These are phyloP conservation scores for Eudasyphora cyanicolor DNA, from an alignment of 2,888 invertebrate species.

Conservation along the genomic window DNA sequence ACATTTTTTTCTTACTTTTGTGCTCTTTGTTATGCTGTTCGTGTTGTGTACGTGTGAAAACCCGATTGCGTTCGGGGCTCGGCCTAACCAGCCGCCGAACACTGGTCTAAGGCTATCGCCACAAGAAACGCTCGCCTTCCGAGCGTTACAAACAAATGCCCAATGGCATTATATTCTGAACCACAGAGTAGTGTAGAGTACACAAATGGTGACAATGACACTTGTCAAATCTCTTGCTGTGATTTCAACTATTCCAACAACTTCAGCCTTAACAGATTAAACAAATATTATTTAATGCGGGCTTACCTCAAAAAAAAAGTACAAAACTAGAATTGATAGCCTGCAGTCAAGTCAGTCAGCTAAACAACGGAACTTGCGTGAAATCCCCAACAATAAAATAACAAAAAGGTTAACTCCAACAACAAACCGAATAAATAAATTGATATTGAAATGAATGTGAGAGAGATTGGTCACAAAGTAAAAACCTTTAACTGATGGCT, in stretches of 20 bases:
- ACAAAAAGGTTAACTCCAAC: constrained; percentile 33
- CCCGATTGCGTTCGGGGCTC: too few species aligned
- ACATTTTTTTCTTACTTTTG: too few species aligned
- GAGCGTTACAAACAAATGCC: neutral
- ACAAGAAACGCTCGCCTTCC: too few species aligned
- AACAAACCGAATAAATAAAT: constrained; percentile 45
- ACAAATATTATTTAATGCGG: constrained; percentile 48
- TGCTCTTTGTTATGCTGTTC: too few species aligned
- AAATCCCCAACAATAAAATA: constrained; percentile 15
- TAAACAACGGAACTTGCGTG: constrained; percentile 38
- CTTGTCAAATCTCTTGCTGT: constrained; percentile 59
- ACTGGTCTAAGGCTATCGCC: too few species aligned
- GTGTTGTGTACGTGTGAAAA: too few species aligned
- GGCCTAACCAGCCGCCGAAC: too few species aligned
- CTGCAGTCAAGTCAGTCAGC: constrained; percentile 37
- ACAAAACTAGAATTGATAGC: constrained; percentile 54
- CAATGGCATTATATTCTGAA: neutral
- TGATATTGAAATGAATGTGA: constrained; percentile 56
- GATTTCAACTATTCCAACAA: constrained; percentile 37
- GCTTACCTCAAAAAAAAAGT: constrained; percentile 21
- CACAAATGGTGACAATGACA: constrained; percentile 54
- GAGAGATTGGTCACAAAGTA: constrained; percentile 23
- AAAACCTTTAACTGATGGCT: constrained; percentile 5
- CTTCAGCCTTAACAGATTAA: constrained; percentile 47
- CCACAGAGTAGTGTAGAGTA: too few species aligned